Percentiles rank a stretch among this genome's conserved stretches.
Evolutionary conservation across 2,797 vertebrate genomes (phyloP).

Genomic region (Sebastes baramenuke): DNA sequence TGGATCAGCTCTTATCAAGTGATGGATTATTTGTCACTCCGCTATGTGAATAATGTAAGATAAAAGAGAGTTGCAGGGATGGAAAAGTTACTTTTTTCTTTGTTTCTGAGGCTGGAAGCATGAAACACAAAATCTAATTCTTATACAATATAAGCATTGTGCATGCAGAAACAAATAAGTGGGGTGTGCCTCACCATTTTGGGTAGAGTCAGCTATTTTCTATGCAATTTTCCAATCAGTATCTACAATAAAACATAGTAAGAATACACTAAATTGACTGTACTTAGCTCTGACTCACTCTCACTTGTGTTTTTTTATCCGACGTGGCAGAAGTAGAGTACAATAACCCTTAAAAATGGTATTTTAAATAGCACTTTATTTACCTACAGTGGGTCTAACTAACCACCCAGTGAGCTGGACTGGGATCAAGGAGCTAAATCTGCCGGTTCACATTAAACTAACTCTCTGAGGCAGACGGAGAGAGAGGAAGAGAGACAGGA

Average conservation of each 20-base stretch:
- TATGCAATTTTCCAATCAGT: not conserved
- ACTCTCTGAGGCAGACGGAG: conserved; percentile 37
- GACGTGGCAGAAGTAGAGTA: not conserved
- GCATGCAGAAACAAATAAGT: not conserved
- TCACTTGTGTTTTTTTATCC: not conserved
- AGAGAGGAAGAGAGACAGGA: conserved; percentile 6
- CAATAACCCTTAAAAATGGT: not conserved
- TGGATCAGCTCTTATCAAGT: conserved; percentile 29
- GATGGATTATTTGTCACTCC: conserved; percentile 33
- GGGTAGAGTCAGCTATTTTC: not conserved
- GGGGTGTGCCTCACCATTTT: not conserved
- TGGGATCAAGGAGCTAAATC: conserved; percentile 28
- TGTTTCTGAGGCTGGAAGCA: not conserved
- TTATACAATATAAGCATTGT: not conserved
- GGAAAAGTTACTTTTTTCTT: not conserved
- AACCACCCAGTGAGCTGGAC: conserved; percentile 9
- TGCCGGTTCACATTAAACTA: conserved; percentile 41
- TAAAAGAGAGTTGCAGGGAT: not conserved
- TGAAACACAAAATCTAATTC: not conserved
- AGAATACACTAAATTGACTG: not conserved
- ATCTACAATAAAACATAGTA: not conserved
- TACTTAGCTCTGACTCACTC: not conserved
- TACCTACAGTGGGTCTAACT: conserved; percentile 1
- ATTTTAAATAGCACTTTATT: not conserved
- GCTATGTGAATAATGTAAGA: not conserved